A percentile compares a stretch with the other conserved stretches of the same genome.
Evolutionary conservation across 2,797 vertebrate genomes (phyloP).

Genomic region (Botia kubotai): DNA sequence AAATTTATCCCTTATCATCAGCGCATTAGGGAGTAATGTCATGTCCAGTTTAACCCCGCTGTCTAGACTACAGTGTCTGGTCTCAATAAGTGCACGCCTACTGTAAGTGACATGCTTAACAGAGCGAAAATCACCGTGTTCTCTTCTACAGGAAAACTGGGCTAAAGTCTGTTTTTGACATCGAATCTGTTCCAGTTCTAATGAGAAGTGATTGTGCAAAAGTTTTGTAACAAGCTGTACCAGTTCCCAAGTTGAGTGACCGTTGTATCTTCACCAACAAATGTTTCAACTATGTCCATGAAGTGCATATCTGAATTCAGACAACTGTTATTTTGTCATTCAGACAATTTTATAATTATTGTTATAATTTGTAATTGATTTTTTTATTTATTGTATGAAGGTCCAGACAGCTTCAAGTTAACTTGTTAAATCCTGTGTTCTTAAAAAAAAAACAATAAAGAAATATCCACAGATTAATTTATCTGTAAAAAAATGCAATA

Average conservation of each 20-base stretch:
- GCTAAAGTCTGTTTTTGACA: background rate
- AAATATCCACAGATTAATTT: too few relatives aligned
- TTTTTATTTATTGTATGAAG: too few relatives aligned
- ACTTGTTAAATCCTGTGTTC: too few relatives aligned
- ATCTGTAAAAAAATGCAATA: too few relatives aligned
- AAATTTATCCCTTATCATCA: constrained; percentile 29
- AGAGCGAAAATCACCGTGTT: background rate
- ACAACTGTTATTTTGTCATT: background rate
- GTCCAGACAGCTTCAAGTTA: too few relatives aligned
- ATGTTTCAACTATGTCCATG: background rate
- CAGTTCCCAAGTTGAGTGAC: background rate
- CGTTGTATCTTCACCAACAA: background rate
- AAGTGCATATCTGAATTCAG: background rate
- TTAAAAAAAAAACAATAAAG: too few relatives aligned
- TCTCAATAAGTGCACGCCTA: constrained; percentile 9
- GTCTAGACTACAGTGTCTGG: constrained; percentile 15
- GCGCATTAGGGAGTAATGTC: constrained; percentile 25
- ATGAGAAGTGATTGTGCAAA: background rate
- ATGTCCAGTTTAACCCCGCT: constrained; percentile 1
- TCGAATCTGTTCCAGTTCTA: background rate
- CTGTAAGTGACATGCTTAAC: background rate
- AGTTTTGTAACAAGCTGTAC: too few relatives aligned
- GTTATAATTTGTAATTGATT: too few relatives aligned
- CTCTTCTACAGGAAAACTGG: background rate
- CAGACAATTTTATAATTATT: too few relatives aligned